Evolutionary conservation across 2,888 invertebrate genomes (phyloP), one percentile per base, ranked within the genome.

Genomic region (Stictocephala bisonia): DNA sequence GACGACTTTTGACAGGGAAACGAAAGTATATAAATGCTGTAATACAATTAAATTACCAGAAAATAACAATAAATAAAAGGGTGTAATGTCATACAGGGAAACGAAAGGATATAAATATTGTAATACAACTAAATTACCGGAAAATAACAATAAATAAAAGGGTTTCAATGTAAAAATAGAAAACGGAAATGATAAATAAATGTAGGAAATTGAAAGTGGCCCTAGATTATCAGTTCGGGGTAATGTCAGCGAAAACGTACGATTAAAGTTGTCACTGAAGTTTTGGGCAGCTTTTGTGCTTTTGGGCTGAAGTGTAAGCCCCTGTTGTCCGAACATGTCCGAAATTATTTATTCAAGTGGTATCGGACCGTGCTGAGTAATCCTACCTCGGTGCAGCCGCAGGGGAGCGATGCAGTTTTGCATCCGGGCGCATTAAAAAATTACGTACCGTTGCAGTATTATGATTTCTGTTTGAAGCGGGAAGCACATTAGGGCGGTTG

Each of bases 381-480:
- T 29, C 29, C 31, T 50, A 48, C 67, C 41, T 40, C 26, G 51
- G 41, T 50, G 50, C 31, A 50, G 29, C 68, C 68, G 24, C 44
- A 15, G 58, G 58, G 48, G 58, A 70, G 72, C 35, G 53, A 68
- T 73, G 73, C 73, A 73, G 73, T 73, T 73, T 73, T 73, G 73
- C 73, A 73, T 68, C 31, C 68, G 56, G 73, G 31, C 67, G 44
- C 68, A 73, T 73, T 73, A 73, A 73, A 73, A 68, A 73, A 73
- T 73, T 41, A 68, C 56, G 73, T 18, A 7, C 67, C 40, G 24
- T 27, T 68, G 68, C 67, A 67, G 56, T 67, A 73, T 73, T 73
- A 73, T 73, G 68, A 73, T 73, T 73, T 73, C 73, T 73, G 73
- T 73, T 73, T 73, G 73, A 73, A 73, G 73, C 56, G 41, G 35